Evolutionary conservation across 2,888 invertebrate genomes (phyloP), one percentile per base, ranked within the genome.

Genomic region (Acronicta aceris): DNA sequence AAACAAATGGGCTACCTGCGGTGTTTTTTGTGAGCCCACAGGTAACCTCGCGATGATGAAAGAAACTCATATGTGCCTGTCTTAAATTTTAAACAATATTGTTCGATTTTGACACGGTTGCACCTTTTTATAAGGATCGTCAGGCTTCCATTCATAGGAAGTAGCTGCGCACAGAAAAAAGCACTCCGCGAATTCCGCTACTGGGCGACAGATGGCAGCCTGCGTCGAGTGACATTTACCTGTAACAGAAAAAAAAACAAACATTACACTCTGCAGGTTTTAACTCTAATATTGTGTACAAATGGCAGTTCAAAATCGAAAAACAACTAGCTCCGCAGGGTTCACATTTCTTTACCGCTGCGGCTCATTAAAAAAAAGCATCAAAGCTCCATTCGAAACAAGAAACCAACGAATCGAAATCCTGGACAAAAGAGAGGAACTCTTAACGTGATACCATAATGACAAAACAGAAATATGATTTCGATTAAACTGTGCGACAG

Each of bases 381-480:
- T 36, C 52, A 79, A 88, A 87, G 89, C 87, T 86, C 88, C 89
- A 89, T 90, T 90, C 82, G 93, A 90, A 94, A 94, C 90, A 89
- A 93, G 94, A 94, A 92, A 92, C 93, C 92, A 82, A 79, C 88
- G 89, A 90, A 87, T 89, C 87, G 78, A 88, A 91, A 89, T 85
- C 81, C 83, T 86, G 90, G 87, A 94, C 94, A 94, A 94, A 92
- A 84, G 93, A 92, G 89, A 91, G 91, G 92, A 92, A 92, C 92
- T 91, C 87, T 90, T 87, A 93, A 94, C 88, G 92, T 86, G 93
- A 93, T 93, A 92, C 92, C 87, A 93, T 94, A 94, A 94, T 94
- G 94, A 94, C 94, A 93, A 94, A 93, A 94, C 93, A 94, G 94
- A 94, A 94, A 94, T 94, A 93, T 94, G 90, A 93, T 94, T 93